Evolutionary conservation across 2,113 vertebrate genomes (phyloP), one percentile per base, ranked within the genome.

Genomic region (Nematolebias whitei): DNA sequence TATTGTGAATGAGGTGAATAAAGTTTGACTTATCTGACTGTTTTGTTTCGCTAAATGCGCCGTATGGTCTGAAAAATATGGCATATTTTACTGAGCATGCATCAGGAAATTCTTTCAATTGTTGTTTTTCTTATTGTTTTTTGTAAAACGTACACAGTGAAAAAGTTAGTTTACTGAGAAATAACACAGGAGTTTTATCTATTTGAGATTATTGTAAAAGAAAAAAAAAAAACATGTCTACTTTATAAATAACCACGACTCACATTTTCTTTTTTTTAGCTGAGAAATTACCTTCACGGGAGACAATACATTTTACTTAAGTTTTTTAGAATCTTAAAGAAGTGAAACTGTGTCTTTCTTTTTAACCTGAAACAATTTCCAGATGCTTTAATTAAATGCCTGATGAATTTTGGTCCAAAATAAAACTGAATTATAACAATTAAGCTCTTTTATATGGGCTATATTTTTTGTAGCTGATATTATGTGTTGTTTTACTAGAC

Each of bases 141-240:
- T 29, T 29, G 26, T 29, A 29, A 29, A 29, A 29, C 26, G 3
- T 29, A 7, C 7, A 8, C n/a, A n/a, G n/a, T n/a, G n/a, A n/a
- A n/a, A n/a, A n/a, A n/a, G n/a, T n/a, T n/a, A n/a, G n/a, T 45
- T n/a, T 45, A 9, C 10, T 50, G 35, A 75, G 16, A 55, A 67
- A 63, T 71, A 47, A 26, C 4, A 16, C 22, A 35, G 13, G 16
- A 22, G 32, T 18, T 53, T 11, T 47, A 16, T 71, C 12, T 22
- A 8, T 2, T 40, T 8, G 16, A 20, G 32, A 6, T 11, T 23
- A 3, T 69, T 18, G 41, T 29, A 51, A 76, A 72, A 60, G n/a
- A 51, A 76, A 72, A 60, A n/a, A n/a, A n/a, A n/a, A n/a, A n/a
- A n/a, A n/a, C 59, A 19, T 26, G 22, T 74, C 59, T 35, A 24